Conservation (phyloP, 2,888 invertebrate species). For the Elysia crispata region DNA sequence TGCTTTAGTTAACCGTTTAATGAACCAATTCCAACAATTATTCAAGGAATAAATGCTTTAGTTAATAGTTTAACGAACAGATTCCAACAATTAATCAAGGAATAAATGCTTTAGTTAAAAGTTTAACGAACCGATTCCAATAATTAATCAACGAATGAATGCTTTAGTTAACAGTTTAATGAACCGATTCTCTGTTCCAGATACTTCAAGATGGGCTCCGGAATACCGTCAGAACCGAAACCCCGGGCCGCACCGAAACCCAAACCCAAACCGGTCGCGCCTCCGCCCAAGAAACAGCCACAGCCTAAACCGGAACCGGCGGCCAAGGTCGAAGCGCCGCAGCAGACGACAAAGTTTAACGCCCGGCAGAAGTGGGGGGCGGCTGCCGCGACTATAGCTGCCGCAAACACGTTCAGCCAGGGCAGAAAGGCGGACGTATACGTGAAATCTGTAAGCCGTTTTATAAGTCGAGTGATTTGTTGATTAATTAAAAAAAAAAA, state of each 20-base stretch:
- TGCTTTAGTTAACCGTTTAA: no score
- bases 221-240: not conserved
- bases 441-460: no score
- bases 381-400: not conserved
- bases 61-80: no score
- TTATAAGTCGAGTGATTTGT: no score
- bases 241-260: not conserved
- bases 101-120: no score
- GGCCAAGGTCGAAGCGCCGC: not conserved
- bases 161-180: no score
- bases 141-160: no score
- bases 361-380: constrained; percentile 11
- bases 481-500: no score
- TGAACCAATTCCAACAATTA: no score
- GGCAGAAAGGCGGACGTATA: not conserved
- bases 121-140: no score
- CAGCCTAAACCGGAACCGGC: not conserved
- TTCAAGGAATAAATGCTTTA: no score
- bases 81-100: no score
- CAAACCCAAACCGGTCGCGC: not conserved
- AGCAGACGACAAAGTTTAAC: constrained; percentile 5
- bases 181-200: not conserved
- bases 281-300: not conserved
- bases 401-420: not conserved
- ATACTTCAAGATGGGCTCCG: constrained; percentile 31